phyloP scores from a whole-genome alignment of 1,140 invertebrate genomes.

The Pachypsylla venusta region DNA sequence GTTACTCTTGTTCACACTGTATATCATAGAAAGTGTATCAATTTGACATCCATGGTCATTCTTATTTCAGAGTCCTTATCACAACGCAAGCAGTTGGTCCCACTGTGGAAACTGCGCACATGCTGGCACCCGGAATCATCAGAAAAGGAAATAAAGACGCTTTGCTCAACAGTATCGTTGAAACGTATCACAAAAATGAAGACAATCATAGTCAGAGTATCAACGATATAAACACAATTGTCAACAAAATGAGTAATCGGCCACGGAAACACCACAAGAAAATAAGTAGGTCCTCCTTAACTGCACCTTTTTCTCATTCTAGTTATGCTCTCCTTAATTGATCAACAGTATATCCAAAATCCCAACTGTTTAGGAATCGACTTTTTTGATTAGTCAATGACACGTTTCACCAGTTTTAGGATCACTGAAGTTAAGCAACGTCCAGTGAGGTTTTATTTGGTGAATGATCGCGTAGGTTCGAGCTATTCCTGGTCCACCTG shows the following conservation, averaged over 20 bases:
- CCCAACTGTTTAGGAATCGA: too few species aligned
- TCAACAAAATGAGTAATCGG: too few species aligned
- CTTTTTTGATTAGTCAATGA: too few species aligned
- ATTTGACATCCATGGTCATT: not conserved
- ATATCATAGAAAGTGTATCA: not conserved
- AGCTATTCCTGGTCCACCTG: too few species aligned
- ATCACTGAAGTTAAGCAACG: too few species aligned
- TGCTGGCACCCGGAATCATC: constrained; percentile 35
- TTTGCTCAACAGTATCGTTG: constrained; percentile 53
- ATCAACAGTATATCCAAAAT: too few species aligned
- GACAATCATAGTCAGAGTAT: constrained; percentile 27
- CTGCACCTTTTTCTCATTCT: too few species aligned
- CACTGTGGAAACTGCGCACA: constrained; percentile 27
- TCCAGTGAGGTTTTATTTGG: too few species aligned
- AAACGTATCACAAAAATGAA: constrained; percentile 40
- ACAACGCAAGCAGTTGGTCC: not conserved
- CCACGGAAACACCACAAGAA: constrained; percentile 3
- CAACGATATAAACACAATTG: constrained; percentile 9
- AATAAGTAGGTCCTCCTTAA: not conserved
- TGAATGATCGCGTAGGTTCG: too few species aligned
- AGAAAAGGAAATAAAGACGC: constrained; percentile 53
- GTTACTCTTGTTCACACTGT: too few species aligned
- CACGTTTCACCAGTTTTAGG: too few species aligned
- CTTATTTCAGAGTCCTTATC: constrained; percentile 9
- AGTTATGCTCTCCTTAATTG: too few species aligned